Evolutionary conservation across 2,888 invertebrate species (phyloP), one percentile per base, ranked within the genome.

Genomic region (Terebella lapidaria): DNA sequence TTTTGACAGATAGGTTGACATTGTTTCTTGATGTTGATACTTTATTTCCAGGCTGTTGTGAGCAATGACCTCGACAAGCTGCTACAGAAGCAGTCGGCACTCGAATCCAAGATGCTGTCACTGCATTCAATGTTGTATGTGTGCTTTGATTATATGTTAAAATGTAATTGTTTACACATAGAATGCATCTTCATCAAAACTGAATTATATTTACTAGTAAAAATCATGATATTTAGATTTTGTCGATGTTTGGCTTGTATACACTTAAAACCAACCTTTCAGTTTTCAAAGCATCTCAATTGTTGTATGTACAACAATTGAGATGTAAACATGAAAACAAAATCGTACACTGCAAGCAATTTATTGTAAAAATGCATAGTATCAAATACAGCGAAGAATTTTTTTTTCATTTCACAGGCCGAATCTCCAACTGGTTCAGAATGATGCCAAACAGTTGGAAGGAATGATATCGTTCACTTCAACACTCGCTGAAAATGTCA

Each of bases 391-490:
- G 52, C 25, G 51, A 45, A 20, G 27, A 24, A 45, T 42, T 2
- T 51, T 24, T 46, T 2, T 53, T 20, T 3, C 49, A 24, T 24
- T 49, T 68, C 70, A 51, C 67, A 82, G 82, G 56, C 87, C 89
- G 1, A 89, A 89, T 72, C 83, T 95, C n/a, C 87, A 87, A 67
- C 83, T 88, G 25, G 86, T 81, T 25, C 70, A 77, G 57, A 75
- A 75, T 52, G 80, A 81, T 64, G 75, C 93, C 1, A 87, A 88
- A 67, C 87, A 89, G 67, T 86, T 99, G 29, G 87, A 89, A 2
- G 86, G 86, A 61, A 93, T 93, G 85, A 91, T 97, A 30, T 85
- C 88, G 30, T 88, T 88, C 74, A 94, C 96, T 0, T 92, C 94
- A 3, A 85, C 86, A 27, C 83, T 95, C 54, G 95, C 95, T 0